These are phyloP conservation scores for Parnassius orleans DNA, from an alignment of 2,888 invertebrate genomes.

Conservation along the genomic window DNA sequence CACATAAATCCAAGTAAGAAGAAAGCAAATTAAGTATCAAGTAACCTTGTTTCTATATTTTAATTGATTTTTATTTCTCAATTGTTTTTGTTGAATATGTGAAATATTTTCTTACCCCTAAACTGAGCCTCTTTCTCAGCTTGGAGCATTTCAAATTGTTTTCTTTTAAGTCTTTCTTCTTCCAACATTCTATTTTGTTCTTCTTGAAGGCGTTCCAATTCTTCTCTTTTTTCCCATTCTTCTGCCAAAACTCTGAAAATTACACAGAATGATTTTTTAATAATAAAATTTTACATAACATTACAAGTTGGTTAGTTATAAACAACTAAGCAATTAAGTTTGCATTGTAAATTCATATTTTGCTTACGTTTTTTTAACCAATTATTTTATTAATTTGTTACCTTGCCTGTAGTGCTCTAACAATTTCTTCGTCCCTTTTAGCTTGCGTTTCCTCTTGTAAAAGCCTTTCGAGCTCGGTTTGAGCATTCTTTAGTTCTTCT, in stretches of 20 bases:
- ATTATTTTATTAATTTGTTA: conserved; percentile 32
- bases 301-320: too few relatives aligned
- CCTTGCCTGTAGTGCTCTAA: conserved; percentile 85
- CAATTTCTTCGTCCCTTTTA: conserved; percentile 91
- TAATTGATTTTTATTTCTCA: background rate
- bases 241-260: conserved; percentile 84
- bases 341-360: too few relatives aligned
- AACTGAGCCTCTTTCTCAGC: conserved; percentile 86
- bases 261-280: background rate
- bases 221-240: conserved; percentile 92
- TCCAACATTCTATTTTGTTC: conserved; percentile 87
- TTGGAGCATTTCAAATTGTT: conserved; percentile 87
- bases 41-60: background rate
- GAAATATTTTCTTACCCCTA: conserved; percentile 71
- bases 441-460: conserved; percentile 92
- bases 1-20: too few relatives aligned
- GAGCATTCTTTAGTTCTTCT: conserved; percentile 86
- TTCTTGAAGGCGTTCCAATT: conserved; percentile 88
- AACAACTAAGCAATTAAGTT: too few relatives aligned
- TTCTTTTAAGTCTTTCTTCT: conserved; percentile 87
- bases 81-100: conserved; percentile 1
- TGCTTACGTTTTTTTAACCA: background rate
- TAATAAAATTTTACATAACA: too few relatives aligned
- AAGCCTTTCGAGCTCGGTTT: conserved; percentile 84
- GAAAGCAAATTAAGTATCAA: too few relatives aligned